Base-by-base conservation (phyloP, 2,113 vertebrate genomes). In the Benitochromis conjunctus region DNA sequence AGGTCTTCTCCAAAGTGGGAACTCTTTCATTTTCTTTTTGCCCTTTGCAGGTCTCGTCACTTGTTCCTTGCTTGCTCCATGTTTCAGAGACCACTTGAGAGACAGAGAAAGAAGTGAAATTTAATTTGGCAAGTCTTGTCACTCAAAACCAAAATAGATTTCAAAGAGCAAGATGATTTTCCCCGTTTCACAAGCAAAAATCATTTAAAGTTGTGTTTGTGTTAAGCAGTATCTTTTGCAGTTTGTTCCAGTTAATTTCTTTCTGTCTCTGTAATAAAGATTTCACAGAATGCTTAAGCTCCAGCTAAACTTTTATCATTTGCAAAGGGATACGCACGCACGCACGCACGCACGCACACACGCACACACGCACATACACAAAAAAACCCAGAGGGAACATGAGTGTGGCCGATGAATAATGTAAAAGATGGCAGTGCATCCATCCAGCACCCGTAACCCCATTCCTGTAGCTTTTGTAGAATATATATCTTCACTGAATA, bases 341-440 rank as follows among this genome's bases (percentile, higher is more conserved):
- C 55, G 12, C 60, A 31, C 56, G 11, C 53, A 80, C 38, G 80
- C 51, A 56, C 36, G 66, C 43, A 48, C 64, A 62, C 24, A 41
- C 48, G 38, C 53, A 14, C 51, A 51, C 74, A 80, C 3, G 55
- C 31, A 82, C 31, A 82, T 2, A 71, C 29, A 81, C 34, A 82
- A 48, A 80, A 80, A 83, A 71, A 62, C 43, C 79, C 55, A 57
- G 77, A 83, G 85, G 88, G 84, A 90, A 91, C 69, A 85, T 5
- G 84, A 93, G 91, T 90, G 84, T 82, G 80, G 90, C 83, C 78
- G 29, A 94, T 95, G 86, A 94, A 95, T 96, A 94, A 96, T 94
- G 91, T 77, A 95, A 71, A 94, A 89, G 78, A 90, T 91, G 83
- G 91, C 90, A 85, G 81, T 48, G 88, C 85, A 92, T 94, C 81